Conservation (phyloP, 1,140 invertebrate species). For the Zaprionus camerounensis region DNA sequence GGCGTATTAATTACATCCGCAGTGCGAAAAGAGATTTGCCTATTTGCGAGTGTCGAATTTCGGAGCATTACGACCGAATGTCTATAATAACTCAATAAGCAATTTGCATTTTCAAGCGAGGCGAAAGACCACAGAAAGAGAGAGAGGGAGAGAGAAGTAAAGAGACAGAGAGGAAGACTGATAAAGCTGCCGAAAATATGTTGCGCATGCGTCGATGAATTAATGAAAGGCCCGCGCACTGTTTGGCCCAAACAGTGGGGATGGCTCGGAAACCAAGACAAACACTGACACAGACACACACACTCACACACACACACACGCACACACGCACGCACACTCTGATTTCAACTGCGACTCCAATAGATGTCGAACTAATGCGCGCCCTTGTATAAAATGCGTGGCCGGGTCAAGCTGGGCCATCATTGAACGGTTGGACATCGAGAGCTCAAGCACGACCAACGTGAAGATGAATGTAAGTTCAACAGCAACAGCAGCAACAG, state of each 20-base stretch:
- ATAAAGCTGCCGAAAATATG: constrained; percentile 36
- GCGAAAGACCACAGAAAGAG: constrained; percentile 3
- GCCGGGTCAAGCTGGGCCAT: constrained; percentile 67
- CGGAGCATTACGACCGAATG: constrained; percentile 36
- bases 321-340: not conserved
- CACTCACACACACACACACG: not conserved
- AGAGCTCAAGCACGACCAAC: constrained; percentile 82
- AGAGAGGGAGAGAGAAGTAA: not conserved
- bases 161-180: constrained; percentile 20
- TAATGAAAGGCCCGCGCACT: constrained; percentile 52
- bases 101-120: constrained; percentile 52
- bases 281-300: not conserved
- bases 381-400: constrained; percentile 75
- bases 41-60: constrained; percentile 41
- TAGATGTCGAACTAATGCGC: constrained; percentile 30
- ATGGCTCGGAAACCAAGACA: constrained; percentile 17
- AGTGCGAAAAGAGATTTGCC: constrained; percentile 24
- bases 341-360: not conserved
- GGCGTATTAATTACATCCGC: constrained; percentile 46
- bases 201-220: constrained; percentile 50
- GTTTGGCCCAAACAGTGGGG: constrained; percentile 39
- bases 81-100: constrained; percentile 57
- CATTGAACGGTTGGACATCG: constrained; percentile 82
- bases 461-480: constrained; percentile 80
- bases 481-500: constrained; percentile 34